These are phyloP conservation scores for Morbakka virulenta DNA, from an alignment of 30 jellyfish, hydroid and myxozoan genomes.

Conservation along the genomic window DNA sequence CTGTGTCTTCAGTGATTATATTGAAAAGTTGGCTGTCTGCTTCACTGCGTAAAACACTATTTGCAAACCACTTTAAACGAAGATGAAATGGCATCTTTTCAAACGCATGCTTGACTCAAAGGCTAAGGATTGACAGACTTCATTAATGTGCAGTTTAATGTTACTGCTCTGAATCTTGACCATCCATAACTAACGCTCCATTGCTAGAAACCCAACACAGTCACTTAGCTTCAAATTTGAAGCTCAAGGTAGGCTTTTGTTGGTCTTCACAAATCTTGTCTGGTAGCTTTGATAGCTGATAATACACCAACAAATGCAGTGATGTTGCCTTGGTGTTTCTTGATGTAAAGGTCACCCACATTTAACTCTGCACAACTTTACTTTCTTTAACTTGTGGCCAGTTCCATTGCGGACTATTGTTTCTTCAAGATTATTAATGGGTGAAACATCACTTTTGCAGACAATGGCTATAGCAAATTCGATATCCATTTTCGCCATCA, in stretches of 20 bases:
- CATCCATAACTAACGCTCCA: slow-evolving; percentile 12
- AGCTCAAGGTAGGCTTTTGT: not conserved
- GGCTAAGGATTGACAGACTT: slow-evolving; percentile 41
- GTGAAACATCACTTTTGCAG: no score
- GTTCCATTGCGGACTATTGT: no score
- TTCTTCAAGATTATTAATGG: no score
- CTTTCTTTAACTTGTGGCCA: not conserved
- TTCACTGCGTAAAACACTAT: slow-evolving; percentile 28
- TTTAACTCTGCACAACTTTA: slow-evolving; percentile 38
- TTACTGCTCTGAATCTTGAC: not conserved
- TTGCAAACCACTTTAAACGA: slow-evolving; percentile 12
- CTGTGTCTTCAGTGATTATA: slow-evolving; percentile 20
- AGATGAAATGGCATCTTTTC: slow-evolving; percentile 15
- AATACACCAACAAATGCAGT: no score
- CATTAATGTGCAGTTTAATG: slow-evolving; percentile 19
- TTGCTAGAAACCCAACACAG: not conserved
- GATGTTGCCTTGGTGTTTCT: no score
- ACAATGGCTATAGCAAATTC: no score
- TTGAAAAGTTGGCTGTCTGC: slow-evolving; percentile 29
- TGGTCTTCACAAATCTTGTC: not conserved
- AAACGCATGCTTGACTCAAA: slow-evolving; percentile 27
- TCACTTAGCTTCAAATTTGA: not conserved
- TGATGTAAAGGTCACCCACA: slow-evolving; percentile 32
- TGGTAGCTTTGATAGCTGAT: slow-evolving; percentile 24
- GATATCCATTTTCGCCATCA: no score